phyloP scores from a whole-genome alignment of 64 coral and sea anemone genomes.

The Catalaphyllia jardinei region DNA sequence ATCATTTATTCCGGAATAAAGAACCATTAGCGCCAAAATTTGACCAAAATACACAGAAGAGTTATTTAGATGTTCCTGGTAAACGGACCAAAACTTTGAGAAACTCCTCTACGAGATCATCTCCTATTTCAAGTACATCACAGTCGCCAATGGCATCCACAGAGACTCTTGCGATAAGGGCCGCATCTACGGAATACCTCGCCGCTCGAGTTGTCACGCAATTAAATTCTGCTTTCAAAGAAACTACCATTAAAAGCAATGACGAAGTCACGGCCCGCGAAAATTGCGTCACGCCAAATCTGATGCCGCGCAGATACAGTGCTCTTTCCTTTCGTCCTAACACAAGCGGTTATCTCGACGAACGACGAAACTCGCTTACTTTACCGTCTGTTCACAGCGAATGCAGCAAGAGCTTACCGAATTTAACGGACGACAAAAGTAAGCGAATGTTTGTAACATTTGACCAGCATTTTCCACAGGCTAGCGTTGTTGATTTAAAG shows the following conservation, averaged over 20 bases:
- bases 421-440: conserved; percentile 3
- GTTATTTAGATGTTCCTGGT: neutral
- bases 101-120: neutral
- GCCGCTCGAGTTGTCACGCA: conserved; percentile 35
- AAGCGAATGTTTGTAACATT: conserved; percentile 39
- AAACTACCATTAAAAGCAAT: neutral
- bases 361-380: neutral
- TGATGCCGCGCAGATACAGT: conserved; percentile 26
- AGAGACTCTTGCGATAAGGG: neutral
- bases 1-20: neutral
- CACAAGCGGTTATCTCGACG: neutral
- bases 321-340: neutral
- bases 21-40: neutral
- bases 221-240: conserved; percentile 12
- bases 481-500: conserved; percentile 13
- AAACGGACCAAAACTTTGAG: neutral
- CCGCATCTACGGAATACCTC: conserved; percentile 22
- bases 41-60: neutral
- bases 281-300: conserved; percentile 38
- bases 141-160: conserved; percentile 9
- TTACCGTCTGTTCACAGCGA: conserved; percentile 6
- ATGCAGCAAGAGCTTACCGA: conserved; percentile 30
- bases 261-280: neutral
- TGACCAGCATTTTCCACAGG: neutral
- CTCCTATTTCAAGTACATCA: conserved; percentile 7